A percentile compares a stretch with the other conserved stretches of the same genome.
Conservation (phyloP, 2,113 vertebrate species). For the Alectura lathami region DNA sequence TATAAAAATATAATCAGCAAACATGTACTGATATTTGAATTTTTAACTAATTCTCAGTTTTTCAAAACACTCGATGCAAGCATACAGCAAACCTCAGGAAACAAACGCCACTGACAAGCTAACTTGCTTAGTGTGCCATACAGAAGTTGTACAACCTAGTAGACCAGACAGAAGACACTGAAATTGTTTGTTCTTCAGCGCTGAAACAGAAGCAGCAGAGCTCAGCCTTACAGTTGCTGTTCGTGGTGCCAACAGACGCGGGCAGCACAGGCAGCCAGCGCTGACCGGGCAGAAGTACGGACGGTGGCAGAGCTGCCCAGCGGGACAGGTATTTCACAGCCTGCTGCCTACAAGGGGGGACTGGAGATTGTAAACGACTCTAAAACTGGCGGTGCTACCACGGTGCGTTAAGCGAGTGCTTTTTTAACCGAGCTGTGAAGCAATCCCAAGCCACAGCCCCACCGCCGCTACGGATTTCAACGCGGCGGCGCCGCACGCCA, state of each 20-base stretch:
- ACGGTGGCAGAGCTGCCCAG: rapidly evolving
- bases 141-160: rapidly evolving
- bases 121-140: not conserved
- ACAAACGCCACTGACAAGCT: rapidly evolving
- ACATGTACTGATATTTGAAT: not conserved
- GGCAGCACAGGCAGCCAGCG: not conserved
- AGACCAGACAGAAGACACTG: not conserved
- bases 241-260: too few relatives aligned
- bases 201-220: not conserved
- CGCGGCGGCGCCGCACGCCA: rapidly evolving
- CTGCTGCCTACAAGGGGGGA: not conserved
- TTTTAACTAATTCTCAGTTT: not conserved
- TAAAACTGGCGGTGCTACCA: not conserved
- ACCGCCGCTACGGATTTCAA: rapidly evolving
- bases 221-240: not conserved
- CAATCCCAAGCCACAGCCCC: rapidly evolving
- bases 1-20: constrained; percentile 52
- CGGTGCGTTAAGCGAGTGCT: rapidly evolving
- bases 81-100: not conserved
- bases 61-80: not conserved
- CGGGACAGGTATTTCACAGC: not conserved
- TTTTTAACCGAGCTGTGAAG: not conserved
- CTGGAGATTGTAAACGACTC: rapidly evolving
- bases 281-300: rapidly evolving
- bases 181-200: not conserved